Base-by-base conservation (phyloP, 2,797 vertebrate genomes). In the Coluber constrictor region DNA sequence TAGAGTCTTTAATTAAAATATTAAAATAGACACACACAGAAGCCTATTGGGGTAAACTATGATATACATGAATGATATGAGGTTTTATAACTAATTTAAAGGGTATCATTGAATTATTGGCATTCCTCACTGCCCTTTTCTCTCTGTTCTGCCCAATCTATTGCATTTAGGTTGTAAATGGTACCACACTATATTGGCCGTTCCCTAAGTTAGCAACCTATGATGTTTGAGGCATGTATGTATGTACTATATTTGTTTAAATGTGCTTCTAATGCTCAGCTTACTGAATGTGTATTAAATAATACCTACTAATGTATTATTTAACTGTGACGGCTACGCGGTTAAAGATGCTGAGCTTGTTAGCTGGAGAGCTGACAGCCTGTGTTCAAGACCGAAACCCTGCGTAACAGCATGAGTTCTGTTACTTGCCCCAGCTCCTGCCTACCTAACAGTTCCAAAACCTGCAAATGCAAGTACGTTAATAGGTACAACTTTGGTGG, bases 1-100 rank as follows among this genome's bases (percentile, higher is more conserved):
- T 29, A 61, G 43, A 23, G 25, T 18, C 92, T 66, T 90, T 74
- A 89, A 47, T 16, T 94, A 32, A 66, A 87, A 94, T 94, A 95
- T 95, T 94, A 92, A 89, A 57, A 92, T 23, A 88, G 96, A 90
- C 95, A 56, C 93, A 88, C 93, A 87, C 51, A 87, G 93, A 87
- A 37, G 1, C 93, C 91, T 61, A 60, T 90, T 91, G 87, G 4
- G 2, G 87, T 96, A 91, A 89, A 70, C 60, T 20, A 70, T 18
- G 11, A 63, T 66, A 51, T 66, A 63, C 43, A 63, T 61, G n/a
- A 74, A 32, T 20, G 29, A 63, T 66, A n/a, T 37, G 59, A 91
- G n/a, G 12, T n/a, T 20, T 91, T 87, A 51, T 63, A 66, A 56
- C n/a, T 37, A 66, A 27, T 55, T 66, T 63, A 16, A 2, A 32